These are phyloP conservation scores for Bradypodion ventrale DNA, from an alignment of 2,797 vertebrate species.

Conservation along the genomic window DNA sequence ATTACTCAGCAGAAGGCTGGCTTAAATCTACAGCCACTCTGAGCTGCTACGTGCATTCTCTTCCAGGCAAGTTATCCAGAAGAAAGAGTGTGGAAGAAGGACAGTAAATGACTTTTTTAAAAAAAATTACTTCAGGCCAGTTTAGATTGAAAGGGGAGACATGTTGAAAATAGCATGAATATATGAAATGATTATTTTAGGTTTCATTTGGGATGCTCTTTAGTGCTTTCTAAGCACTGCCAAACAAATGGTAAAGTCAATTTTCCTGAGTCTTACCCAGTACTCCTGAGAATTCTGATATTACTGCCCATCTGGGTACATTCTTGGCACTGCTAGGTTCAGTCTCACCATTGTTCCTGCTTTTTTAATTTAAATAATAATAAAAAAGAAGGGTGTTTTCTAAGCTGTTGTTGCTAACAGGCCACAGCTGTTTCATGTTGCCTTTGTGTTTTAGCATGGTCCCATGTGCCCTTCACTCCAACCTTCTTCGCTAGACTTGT, in stretches of 20 bases:
- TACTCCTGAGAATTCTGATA: constrained; percentile 60
- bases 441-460: constrained; percentile 30
- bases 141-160: constrained; percentile 52
- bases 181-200: constrained; percentile 38
- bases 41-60: constrained; percentile 31
- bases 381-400: constrained; percentile 53
- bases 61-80: not conserved
- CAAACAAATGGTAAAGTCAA: constrained; percentile 63
- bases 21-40: constrained; percentile 48
- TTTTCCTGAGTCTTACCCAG: constrained; percentile 32
- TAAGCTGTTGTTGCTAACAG: constrained; percentile 49
- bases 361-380: constrained; percentile 61
- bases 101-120: no score
- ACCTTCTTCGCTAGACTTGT: constrained; percentile 37
- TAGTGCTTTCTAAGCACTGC: constrained; percentile 63
- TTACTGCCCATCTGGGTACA: constrained; percentile 55
- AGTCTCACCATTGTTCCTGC: constrained; percentile 19
- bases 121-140: constrained; percentile 7
- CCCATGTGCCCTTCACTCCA: constrained; percentile 2
- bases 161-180: constrained; percentile 58
- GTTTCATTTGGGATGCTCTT: constrained; percentile 65
- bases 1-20: constrained; percentile 47
- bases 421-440: constrained; percentile 53
- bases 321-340: constrained; percentile 50
- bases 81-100: not conserved